A percentile compares a stretch with the other conserved stretches of the same genome.
Conservation (phyloP, 2,888 invertebrate genomes). For the Anorthoa munda region DNA sequence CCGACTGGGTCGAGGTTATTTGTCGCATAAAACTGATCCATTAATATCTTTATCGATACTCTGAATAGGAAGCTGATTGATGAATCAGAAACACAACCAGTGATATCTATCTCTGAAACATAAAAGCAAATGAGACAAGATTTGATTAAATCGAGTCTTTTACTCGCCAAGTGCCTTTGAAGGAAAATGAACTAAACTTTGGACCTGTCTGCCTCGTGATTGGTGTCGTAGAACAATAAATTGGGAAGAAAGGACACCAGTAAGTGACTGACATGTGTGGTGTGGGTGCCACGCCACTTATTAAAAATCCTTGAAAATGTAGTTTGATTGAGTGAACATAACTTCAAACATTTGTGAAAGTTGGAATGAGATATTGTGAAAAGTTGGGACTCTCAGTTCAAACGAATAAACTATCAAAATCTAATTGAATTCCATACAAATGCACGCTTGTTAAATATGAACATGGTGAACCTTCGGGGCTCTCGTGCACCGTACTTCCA, state of each 20-base stretch:
- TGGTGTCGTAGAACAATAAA: background rate
- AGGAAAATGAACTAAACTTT: background rate
- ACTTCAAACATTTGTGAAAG: too few relatives aligned
- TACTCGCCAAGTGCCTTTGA: constrained; percentile 3
- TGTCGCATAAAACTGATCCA: constrained; percentile 39
- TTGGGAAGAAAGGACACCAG: background rate
- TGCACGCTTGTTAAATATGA: too few relatives aligned
- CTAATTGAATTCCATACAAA: too few relatives aligned
- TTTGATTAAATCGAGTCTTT: background rate
- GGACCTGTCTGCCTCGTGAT: background rate
- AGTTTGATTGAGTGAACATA: too few relatives aligned
- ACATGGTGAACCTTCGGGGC: too few relatives aligned
- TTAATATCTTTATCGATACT: constrained; percentile 22
- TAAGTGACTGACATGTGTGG: too few relatives aligned
- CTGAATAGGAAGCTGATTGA: constrained; percentile 19
- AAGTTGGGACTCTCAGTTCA: too few relatives aligned
- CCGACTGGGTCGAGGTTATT: constrained; percentile 63
- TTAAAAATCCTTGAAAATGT: too few relatives aligned
- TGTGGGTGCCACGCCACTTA: too few relatives aligned
- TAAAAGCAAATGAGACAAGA: background rate
- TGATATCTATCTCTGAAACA: constrained; percentile 14
- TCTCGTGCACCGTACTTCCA: too few relatives aligned
- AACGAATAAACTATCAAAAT: too few relatives aligned
- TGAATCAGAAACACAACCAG: constrained; percentile 8
- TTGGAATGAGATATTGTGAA: too few relatives aligned